phyloP scores from a whole-genome alignment of 2,797 vertebrate species.

The Leucoraja ocellata region DNA sequence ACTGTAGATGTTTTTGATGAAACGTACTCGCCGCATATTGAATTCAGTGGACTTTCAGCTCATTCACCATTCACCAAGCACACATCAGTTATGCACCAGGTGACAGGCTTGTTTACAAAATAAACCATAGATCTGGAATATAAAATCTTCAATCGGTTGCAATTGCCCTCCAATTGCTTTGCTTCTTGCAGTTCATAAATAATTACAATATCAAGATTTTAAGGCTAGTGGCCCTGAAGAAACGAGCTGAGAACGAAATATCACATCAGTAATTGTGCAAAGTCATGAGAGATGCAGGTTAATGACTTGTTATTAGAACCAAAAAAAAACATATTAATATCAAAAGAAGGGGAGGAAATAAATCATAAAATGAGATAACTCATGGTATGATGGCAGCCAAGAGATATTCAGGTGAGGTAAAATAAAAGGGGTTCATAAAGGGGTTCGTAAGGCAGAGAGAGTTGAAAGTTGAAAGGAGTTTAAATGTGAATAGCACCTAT shows the following conservation, averaged over 20 bases:
- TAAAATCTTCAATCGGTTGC: not conserved
- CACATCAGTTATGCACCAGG: not conserved
- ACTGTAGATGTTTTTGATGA: not conserved
- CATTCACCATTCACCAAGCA: not conserved
- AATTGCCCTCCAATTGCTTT: not conserved
- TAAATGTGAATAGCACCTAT: too few species aligned
- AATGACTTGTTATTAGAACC: too few species aligned
- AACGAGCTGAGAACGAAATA: not conserved
- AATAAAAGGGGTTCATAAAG: too few species aligned
- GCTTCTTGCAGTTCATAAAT: not conserved
- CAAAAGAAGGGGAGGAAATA: too few species aligned
- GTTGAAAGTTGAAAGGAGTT: too few species aligned
- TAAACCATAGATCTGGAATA: not conserved
- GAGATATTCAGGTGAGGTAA: too few species aligned
- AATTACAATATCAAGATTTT: not conserved
- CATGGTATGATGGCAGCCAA: too few species aligned
- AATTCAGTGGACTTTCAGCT: not conserved
- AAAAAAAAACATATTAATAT: too few species aligned
- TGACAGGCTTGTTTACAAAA: not conserved
- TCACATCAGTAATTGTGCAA: not conserved
- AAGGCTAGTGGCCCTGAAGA: not conserved
- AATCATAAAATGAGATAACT: too few species aligned
- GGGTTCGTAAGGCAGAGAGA: too few species aligned
- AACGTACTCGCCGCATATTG: not conserved
- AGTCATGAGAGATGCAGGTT: not conserved